These are phyloP conservation scores for Mnemiopsis leidyi DNA, from an alignment of 37 sponge, comb jelly and placozoan species.

Conservation along the genomic window DNA sequence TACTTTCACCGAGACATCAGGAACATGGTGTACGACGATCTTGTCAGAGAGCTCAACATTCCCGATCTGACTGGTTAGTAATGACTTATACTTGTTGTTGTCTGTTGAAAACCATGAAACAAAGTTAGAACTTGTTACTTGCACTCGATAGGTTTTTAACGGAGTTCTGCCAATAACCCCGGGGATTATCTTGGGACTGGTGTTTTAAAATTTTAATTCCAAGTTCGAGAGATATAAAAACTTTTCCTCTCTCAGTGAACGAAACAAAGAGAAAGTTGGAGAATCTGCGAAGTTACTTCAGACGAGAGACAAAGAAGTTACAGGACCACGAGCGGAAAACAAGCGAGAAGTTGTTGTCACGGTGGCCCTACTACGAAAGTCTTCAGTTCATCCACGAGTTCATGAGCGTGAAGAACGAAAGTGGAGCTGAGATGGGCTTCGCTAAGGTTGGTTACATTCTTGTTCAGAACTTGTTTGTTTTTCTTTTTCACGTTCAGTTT, in stretches of 20 bases:
- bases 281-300: conserved; percentile 55
- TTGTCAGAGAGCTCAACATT: conserved; percentile 60
- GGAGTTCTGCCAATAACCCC: too few species aligned
- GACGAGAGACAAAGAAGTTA: conserved; percentile 49
- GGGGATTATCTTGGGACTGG: too few species aligned
- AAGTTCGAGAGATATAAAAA: too few species aligned
- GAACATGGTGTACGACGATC: conserved; percentile 64
- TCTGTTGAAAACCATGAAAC: too few species aligned
- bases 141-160: too few species aligned
- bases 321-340: conserved; percentile 63
- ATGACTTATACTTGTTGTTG: too few species aligned
- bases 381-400: conserved; percentile 65
- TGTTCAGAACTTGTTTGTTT: too few species aligned
- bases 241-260: conserved; percentile 1
- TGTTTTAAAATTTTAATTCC: too few species aligned
- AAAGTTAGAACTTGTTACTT: too few species aligned
- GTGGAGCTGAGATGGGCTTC: conserved; percentile 39
- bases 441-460: conserved; percentile 9
- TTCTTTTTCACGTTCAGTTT: too few species aligned
- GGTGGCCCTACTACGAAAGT: conserved; percentile 58
- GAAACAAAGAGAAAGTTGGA: conserved; percentile 49
- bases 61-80: conserved; percentile 29
- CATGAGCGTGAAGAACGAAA: conserved; percentile 59
- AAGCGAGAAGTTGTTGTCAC: conserved; percentile 17
- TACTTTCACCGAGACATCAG: conserved; percentile 61